Evolutionary conservation across 1,140 invertebrate species (phyloP).

Genomic region (Belonocnema kinseyi): DNA sequence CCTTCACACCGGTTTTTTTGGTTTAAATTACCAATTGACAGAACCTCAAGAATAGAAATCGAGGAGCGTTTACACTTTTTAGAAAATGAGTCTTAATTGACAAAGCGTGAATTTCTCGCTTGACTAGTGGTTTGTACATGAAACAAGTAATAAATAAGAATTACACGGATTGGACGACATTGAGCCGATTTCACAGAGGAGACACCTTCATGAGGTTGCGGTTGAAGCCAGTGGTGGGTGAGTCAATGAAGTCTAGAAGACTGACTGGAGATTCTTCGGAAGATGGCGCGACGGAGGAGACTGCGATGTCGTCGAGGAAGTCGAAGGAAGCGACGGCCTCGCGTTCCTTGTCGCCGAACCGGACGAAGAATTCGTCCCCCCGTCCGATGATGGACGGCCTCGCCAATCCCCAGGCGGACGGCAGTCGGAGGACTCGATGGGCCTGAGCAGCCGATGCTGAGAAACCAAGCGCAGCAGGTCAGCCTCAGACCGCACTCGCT

Average conservation of each 20-base stretch:
- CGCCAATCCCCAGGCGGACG: conserved; percentile 72
- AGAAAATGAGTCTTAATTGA: background rate
- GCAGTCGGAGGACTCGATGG: conserved; percentile 76
- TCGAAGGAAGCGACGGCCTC: conserved; percentile 87
- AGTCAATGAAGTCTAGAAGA: conserved; percentile 38
- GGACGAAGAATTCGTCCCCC: conserved; percentile 82
- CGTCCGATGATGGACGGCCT: conserved; percentile 84
- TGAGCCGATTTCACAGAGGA: conserved; percentile 48
- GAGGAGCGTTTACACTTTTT: too few relatives aligned
- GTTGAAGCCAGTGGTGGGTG: conserved; percentile 45
- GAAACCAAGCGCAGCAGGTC: conserved; percentile 70
- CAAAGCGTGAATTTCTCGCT: background rate
- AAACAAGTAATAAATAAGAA: background rate
- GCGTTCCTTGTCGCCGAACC: conserved; percentile 85
- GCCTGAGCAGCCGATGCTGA: conserved; percentile 78
- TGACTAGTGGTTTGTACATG: conserved; percentile 20
- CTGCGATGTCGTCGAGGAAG: conserved; percentile 82
- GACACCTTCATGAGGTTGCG: conserved; percentile 59
- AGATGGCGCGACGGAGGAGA: conserved; percentile 55
- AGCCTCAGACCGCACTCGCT: conserved; percentile 56
- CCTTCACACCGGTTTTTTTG: background rate
- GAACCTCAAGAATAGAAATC: too few relatives aligned
- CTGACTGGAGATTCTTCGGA: conserved; percentile 38
- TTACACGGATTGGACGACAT: background rate
- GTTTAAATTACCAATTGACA: too few relatives aligned